Base-by-base conservation (phyloP, 2,113 vertebrate species). In the Scalopus aquaticus region DNA sequence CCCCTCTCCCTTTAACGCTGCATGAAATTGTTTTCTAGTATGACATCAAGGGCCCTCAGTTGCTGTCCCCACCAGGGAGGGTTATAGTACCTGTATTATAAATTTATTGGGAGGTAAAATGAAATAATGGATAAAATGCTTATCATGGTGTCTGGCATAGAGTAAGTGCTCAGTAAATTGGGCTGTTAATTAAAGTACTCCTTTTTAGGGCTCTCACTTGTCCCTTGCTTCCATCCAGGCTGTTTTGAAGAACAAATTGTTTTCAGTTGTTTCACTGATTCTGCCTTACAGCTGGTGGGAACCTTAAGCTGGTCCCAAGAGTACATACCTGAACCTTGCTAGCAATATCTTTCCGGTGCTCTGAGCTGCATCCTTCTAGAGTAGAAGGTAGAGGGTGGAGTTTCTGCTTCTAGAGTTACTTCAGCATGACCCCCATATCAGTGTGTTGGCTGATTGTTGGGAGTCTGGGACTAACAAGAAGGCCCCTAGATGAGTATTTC, bases 221-320 rank as follows among this genome's bases (percentile, higher is more conserved):
- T 82, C 65, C 70, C 88, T 95, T 91, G 73, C 44, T 58, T 79
- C 39, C 76, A 39, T 54, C 82, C 28, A 62, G 64, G 28, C 58
- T 91, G 26, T 89, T 56, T 94, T 91, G 88, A 91, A 94, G 95
- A 83, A 95, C 83, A 91, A 19, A 70, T 74, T 91, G 82, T 83
- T 91, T 95, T 95, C 22, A 56, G 28, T 22, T 91, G 74, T 83
- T 91, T 95, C 32, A 62, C 22, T 22, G 89, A 83, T 88, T 97
- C 85, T 81, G 37, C 64, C 56, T 91, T 82, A 62, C 3, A 95
- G 37, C 46, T 96, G 88, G 7, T 32, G n/a, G 49, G 64, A 95
- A 96, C 58, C 39, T 20, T 2, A 76, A 88, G 44, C 35, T 73
- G 54, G 17, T 80, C 87, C 60, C 70, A 95, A 73, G 51, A 95